phyloP scores from a whole-genome alignment of 2,888 invertebrate species.

The Caenorhabditis sp. region DNA sequence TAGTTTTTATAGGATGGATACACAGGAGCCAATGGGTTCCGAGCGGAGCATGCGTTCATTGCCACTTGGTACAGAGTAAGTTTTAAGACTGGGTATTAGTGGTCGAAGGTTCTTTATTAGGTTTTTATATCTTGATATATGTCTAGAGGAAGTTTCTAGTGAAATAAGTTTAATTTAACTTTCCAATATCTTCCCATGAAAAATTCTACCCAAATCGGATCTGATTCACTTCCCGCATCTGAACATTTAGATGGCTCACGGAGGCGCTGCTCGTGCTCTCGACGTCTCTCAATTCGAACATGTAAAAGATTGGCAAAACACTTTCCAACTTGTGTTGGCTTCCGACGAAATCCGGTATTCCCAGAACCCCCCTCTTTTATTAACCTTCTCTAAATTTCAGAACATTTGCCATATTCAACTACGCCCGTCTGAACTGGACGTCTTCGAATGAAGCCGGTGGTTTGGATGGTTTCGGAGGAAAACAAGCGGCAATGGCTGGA shows the following conservation, averaged over 20 bases:
- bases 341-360: conserved; percentile 92
- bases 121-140: too few relatives aligned
- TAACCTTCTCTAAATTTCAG: conserved; percentile 31
- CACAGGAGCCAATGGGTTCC: conserved; percentile 77
- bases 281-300: conserved; percentile 79
- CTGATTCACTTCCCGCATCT: conserved; percentile 55
- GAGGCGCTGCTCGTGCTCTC: conserved; percentile 78
- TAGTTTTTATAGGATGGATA: conserved; percentile 66
- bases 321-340: conserved; percentile 94
- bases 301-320: conserved; percentile 88
- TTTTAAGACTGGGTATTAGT: neutral
- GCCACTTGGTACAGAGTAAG: conserved; percentile 78
- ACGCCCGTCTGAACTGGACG: conserved; percentile 93
- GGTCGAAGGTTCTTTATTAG: too few relatives aligned
- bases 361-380: too few relatives aligned
- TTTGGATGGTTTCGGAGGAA: conserved; percentile 78
- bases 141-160: too few relatives aligned
- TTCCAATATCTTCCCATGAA: too few relatives aligned
- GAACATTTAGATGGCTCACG: conserved; percentile 78
- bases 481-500: conserved; percentile 87
- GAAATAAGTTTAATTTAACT: too few relatives aligned
- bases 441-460: conserved; percentile 92
- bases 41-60: conserved; percentile 79
- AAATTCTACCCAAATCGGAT: too few relatives aligned
- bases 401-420: conserved; percentile 96